Evolutionary conservation across 2,113 vertebrate species (phyloP), one percentile per base, ranked within the genome.

Genomic region (Halichoerus grypus): DNA sequence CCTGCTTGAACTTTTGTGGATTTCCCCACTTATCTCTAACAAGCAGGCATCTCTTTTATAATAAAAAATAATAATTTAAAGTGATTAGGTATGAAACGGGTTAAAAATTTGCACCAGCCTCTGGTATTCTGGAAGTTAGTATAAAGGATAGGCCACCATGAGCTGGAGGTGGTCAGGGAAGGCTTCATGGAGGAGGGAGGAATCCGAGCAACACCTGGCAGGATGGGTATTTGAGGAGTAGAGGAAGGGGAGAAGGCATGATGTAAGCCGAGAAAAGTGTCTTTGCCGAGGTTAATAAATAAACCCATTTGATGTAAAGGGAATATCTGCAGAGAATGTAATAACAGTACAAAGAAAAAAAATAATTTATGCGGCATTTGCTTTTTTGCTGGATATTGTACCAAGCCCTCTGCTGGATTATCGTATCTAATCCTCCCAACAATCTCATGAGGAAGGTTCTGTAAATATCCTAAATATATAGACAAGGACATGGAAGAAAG

Each of bases 211-310:
- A 67, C 21, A 19, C 22, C 13, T 22, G 46, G 26, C 51, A 16
- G 10, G 11, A 53, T 67, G 19, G 31, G 15, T 9, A 59, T 67
- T 13, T n/a, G 65, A 42, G 28, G 87, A 28, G 33, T 0, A 57
- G 36, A 94, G 39, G 0, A 97, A 8, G 2, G 22, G 42, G 94
- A 81, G 28, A 4, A 21, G 22, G 3, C 2, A 31, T 21, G 33
- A 72, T 49, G 16, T 49, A 72, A 93, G 53, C 19, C 24, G 33
- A 72, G 59, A 51, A 81, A 63, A 65, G 10, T 76, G 12, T 16
- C 1, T 90, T 96, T 96, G 76, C 69, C 33, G 42, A 72, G 69
- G 53, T 61, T 96, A 85, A 88, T 57, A 92, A 89, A 95, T 67
- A 94, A 95, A 92, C 9, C 11, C 71, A 67, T 61, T 49, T 59